Evolutionary conservation across 2,888 invertebrate species (phyloP), one percentile per base, ranked within the genome.

Genomic region (Adelphocoris suturalis): DNA sequence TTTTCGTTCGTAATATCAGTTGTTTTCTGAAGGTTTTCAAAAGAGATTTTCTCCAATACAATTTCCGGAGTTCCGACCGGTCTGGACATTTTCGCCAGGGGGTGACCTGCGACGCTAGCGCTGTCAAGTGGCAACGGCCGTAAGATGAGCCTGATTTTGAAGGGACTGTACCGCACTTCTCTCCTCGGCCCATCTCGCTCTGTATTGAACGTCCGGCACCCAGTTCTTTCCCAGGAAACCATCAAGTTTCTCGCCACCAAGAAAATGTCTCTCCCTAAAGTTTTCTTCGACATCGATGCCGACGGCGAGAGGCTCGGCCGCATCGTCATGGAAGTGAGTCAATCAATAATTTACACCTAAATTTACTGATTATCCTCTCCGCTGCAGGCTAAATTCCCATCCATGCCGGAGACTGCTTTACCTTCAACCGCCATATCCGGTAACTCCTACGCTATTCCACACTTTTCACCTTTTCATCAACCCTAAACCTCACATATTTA

Each of bases 241-340:
- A 85, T 86, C 87, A 91, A 80, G 55, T 55, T 19, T 37, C 78
- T 78, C 37, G 19, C 78, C 27, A 89, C 90, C 47, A 91, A 91
- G 57, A 95, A 95, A 94, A 97, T 97, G 97, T 95, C 95, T 94
- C 95, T 97, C 93, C 97, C 97, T 93, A 95, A 95, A 94, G 98
- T 98, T 92, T 99, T 95, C 94, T 97, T 99, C 93, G 98, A 99
- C 94, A 96, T 99, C 94, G 94, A 96, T 92, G 97, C 97, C 92
- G 98, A 97, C 94, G 96, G 95, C 90, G 94, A 95, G 92, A 94
- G 95, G 78, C 94, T 97, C 92, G 98, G 99, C 92, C 96, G 98
- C 92, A 97, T 99, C 93, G 95, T 97, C 85, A 97, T 99, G 93
- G 98, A 98, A 97, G 98, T 99, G 95, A 95, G 95, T 94, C 16